Base-by-base conservation (phyloP, 2,888 invertebrate genomes). In the Drosophila quinaria region DNA sequence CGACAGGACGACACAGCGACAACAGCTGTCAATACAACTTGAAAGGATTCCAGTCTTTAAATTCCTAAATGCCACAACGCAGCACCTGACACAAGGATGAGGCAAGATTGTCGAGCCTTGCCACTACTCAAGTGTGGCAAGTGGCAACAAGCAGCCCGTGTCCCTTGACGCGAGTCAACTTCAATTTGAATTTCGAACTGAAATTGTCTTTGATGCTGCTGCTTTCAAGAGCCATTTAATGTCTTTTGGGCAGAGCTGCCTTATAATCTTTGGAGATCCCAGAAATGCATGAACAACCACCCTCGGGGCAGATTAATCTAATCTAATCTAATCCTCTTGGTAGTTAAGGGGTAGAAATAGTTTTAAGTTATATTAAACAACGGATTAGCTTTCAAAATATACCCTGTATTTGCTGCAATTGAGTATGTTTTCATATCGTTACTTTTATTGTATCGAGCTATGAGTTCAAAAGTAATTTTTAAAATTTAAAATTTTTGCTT, bases 11-110 rank as follows among this genome's bases (percentile, higher is more conserved):
- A 47, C 62, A 39, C 41, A 22, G 49, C 68, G 68, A 68, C 74
- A 79, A 73, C 79, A 78, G 79, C 76, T 79, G 79, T 79, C 78
- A 79, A 78, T 78, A 70, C 66, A 76, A 59, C 41, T 42, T 64
- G 59, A 75, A 79, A 73, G 73, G 78, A 78, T 76, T 67, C 60
- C 62, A 49, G 60, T 65, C 62, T 60, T 65, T 56, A 50, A 71
- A 59, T 19, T 55, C 47, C 55, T 76, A 79, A 70, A 76, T 62
- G 69, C 60, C 44, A 35, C 65, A 51, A 52, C 17, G 58, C 15
- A 60, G 64, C 75, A 78, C 67, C 74, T 73, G 61, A 9, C 25
- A n/a, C 46, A 17, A 10, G 31, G 6, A 35, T 11, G n/a, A 4
- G 17, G 33, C 44, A 39, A 9, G 25, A 11, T 35, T 17, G 19